These are phyloP conservation scores for Thumatha senex DNA, from an alignment of 2,888 invertebrate genomes.

Conservation along the genomic window DNA sequence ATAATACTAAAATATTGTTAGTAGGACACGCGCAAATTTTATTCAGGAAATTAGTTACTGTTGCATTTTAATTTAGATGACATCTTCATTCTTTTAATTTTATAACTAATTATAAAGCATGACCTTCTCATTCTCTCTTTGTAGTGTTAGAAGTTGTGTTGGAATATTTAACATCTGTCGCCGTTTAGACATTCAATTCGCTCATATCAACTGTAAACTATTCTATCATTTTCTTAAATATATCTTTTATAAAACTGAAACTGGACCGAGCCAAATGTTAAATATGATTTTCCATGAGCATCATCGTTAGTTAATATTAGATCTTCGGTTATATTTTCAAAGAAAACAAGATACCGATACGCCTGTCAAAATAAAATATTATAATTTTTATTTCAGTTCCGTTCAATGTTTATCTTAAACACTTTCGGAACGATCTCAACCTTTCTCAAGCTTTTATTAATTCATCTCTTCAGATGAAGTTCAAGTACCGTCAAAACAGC, in stretches of 20 bases:
- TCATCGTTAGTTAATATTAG: constrained; percentile 7
- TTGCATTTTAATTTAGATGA: not conserved
- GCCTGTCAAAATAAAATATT: constrained; percentile 27
- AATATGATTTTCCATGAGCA: constrained; percentile 23
- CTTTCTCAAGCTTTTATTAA: constrained; percentile 30
- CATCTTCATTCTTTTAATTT: not conserved
- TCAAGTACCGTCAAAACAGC: constrained; percentile 47
- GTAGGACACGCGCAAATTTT: not conserved
- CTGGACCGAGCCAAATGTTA: constrained; percentile 7
- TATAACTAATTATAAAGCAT: not conserved
- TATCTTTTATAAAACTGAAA: constrained; percentile 20
- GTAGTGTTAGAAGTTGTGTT: not conserved
- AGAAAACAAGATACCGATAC: constrained; percentile 42
- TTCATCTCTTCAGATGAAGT: constrained; percentile 30
- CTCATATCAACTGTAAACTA: constrained; percentile 4
- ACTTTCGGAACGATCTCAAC: constrained; percentile 24
- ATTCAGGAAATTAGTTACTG: not conserved
- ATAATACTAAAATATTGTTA: not conserved
- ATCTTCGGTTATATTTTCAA: constrained; percentile 15
- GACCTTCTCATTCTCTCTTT: not conserved
- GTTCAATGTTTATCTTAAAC: constrained; percentile 31
- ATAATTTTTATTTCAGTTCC: constrained; percentile 41
- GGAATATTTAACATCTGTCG: not conserved
- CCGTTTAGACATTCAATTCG: constrained; percentile 2
- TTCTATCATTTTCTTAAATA: constrained; percentile 11